Evolutionary conservation across 2,888 invertebrate species (phyloP).

Genomic region (Hypena proboscidalis): DNA sequence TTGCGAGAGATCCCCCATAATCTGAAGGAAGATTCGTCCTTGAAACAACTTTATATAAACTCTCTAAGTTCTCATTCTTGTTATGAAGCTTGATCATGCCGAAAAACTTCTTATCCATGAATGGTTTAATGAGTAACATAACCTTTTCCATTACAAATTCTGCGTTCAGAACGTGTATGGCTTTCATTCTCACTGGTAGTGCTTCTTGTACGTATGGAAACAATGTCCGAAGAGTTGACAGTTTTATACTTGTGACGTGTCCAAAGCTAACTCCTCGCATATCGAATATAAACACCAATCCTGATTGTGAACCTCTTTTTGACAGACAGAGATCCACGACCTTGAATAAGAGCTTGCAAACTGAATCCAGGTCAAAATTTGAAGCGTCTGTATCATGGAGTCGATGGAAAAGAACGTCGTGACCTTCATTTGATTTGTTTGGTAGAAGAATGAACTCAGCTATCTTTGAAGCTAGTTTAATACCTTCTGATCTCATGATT

Average conservation of each 20-base stretch:
- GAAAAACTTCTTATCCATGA: conserved; percentile 64
- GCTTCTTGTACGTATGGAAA: conserved; percentile 85
- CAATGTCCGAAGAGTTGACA: conserved; percentile 73
- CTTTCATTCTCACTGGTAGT: conserved; percentile 80
- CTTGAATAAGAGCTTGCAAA: conserved; percentile 8
- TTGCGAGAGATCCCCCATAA: conserved; percentile 74
- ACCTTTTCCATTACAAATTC: conserved; percentile 8
- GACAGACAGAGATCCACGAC: conserved; percentile 52
- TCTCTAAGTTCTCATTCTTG: conserved; percentile 64
- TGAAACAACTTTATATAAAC: conserved; percentile 65
- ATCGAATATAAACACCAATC: conserved; percentile 83
- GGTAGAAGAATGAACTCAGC: conserved; percentile 36
- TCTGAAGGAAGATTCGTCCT: too few species aligned
- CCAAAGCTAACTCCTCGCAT: conserved; percentile 77
- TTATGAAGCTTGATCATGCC: conserved; percentile 71
- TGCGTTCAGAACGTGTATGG: conserved; percentile 82
- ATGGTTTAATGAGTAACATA: conserved; percentile 57
- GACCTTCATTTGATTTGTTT: conserved; percentile 4
- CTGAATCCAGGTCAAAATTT: conserved; percentile 3
- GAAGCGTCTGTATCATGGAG: conserved; percentile 1
- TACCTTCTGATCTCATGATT: conserved; percentile 78
- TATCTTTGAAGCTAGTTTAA: conserved; percentile 72
- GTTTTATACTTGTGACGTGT: conserved; percentile 72
- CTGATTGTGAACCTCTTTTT: conserved; percentile 75
- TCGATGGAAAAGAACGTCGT: conserved; percentile 7